A percentile compares a stretch with the other conserved stretches of the same genome.
These are phyloP conservation scores for Etheostoma perlongum DNA, from an alignment of 2,797 vertebrate genomes.

Conservation along the genomic window DNA sequence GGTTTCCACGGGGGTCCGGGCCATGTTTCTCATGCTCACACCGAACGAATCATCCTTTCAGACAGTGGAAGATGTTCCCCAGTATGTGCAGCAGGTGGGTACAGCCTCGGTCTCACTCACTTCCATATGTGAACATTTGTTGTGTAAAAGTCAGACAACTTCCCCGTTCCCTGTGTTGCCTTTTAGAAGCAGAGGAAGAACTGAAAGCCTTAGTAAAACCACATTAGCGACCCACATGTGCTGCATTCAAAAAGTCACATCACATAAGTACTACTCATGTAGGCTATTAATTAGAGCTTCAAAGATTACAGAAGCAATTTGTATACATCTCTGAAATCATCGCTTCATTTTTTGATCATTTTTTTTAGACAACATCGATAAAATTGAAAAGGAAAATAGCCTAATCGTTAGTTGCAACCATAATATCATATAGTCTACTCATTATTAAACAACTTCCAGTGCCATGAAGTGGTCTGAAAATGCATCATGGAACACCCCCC, in stretches of 20 bases:
- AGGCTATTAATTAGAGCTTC: neutral
- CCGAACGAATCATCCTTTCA: slow-evolving; percentile 89
- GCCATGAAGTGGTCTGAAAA: too few species aligned
- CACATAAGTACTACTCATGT: neutral
- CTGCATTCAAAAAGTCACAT: neutral
- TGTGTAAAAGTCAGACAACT: neutral
- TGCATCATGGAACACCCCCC: too few species aligned
- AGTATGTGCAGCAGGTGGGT: slow-evolving; percentile 92
- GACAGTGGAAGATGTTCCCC: slow-evolving; percentile 87
- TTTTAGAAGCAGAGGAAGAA: neutral
- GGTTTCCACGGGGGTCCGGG: slow-evolving; percentile 79
- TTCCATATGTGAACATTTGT: neutral
- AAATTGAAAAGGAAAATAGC: too few species aligned
- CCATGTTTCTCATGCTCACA: slow-evolving; percentile 87
- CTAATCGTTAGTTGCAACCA: too few species aligned
- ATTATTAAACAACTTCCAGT: too few species aligned
- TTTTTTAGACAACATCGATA: too few species aligned
- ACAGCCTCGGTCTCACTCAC: neutral
- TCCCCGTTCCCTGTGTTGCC: neutral
- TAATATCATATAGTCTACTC: too few species aligned
- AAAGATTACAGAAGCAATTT: neutral
- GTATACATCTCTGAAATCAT: too few species aligned
- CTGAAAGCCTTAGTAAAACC: neutral
- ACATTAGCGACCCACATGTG: neutral
- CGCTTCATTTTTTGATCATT: too few species aligned